Percentiles rank a stretch among this genome's conserved stretches.
Conservation (phyloP, 2,888 invertebrate species). For the Orthosia cruda region DNA sequence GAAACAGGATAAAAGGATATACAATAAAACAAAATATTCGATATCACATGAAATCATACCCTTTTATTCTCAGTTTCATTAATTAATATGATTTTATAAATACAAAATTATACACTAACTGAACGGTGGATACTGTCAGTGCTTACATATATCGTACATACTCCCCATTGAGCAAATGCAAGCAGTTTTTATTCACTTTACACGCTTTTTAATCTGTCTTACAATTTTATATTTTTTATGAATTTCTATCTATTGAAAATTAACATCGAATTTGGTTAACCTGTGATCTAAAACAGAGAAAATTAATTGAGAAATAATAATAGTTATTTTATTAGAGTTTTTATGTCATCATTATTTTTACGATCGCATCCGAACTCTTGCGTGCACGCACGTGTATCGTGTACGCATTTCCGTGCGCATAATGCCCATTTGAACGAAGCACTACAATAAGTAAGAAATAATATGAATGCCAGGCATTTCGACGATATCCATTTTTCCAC, state of each 20-base stretch:
- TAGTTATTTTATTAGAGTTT: neutral
- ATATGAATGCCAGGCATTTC: neutral
- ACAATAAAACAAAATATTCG: conserved; percentile 77
- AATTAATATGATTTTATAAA: conserved; percentile 85
- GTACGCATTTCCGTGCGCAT: neutral
- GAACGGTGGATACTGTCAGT: conserved; percentile 85
- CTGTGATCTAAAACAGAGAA: conserved; percentile 34
- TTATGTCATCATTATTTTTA: neutral
- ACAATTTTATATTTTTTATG: conserved; percentile 44
- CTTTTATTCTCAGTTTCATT: conserved; percentile 86
- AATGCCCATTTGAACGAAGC: neutral
- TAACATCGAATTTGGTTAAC: conserved; percentile 35
- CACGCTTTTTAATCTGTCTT: conserved; percentile 48
- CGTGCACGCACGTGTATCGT: neutral
- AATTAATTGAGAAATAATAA: neutral
- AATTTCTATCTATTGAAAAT: conserved; percentile 63
- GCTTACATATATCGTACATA: conserved; percentile 77
- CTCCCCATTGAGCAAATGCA: conserved; percentile 88
- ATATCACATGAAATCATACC: conserved; percentile 90
- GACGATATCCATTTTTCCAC: neutral
- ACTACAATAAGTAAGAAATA: neutral
- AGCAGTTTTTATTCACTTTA: conserved; percentile 72
- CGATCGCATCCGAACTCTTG: neutral
- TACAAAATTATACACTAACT: conserved; percentile 85
- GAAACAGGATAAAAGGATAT: neutral